Evolutionary conservation across 2,888 invertebrate genomes (phyloP), one percentile per base, ranked within the genome.

Genomic region (Piscicola geometra): DNA sequence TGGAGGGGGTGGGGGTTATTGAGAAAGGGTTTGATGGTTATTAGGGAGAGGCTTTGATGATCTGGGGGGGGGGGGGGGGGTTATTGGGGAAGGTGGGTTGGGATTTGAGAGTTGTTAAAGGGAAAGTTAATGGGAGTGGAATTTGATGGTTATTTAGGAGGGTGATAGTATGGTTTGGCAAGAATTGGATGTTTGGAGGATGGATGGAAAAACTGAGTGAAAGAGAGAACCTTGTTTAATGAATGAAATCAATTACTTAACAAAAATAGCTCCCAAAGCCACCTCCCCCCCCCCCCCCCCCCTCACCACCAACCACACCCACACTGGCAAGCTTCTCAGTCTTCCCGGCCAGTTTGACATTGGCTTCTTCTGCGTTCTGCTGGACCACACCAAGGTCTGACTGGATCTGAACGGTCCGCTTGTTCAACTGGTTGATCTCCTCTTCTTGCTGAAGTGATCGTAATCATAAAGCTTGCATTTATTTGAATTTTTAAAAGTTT

Each of bases 401-500:
- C 56, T 73, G 73, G 36, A 76, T 76, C 52, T 76, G 76, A 28
- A 28, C 12, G 35, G 72, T 76, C 36, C 76, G 50, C 50, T 76
- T 76, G 35, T 67, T 32, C 68, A 76, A 64, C 35, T 67, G 64
- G 68, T 73, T 41, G 72, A 73, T 47, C 56, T 76, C 76, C 67
- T 76, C 76, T 12, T 73, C 76, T 41, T 76, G 72, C 76, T 76
- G 66, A 52, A 52, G 15, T 18, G 21, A 21, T 18, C 21, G 21
- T 52, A 18, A 21, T 52, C 52, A 52, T 52, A 52, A n/a, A n/a
- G n/a, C n/a, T n/a, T n/a, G n/a, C n/a, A n/a, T n/a, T n/a, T n/a
- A n/a, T n/a, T n/a, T n/a, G n/a, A n/a, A n/a, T n/a, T n/a, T n/a
- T n/a, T n/a, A n/a, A n/a, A n/a, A n/a, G n/a, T n/a, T n/a, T n/a